Percentiles rank a stretch among this genome's conserved stretches.
Evolutionary conservation across 2,888 invertebrate genomes (phyloP).

Genomic region (Scotopteryx bipunctaria): DNA sequence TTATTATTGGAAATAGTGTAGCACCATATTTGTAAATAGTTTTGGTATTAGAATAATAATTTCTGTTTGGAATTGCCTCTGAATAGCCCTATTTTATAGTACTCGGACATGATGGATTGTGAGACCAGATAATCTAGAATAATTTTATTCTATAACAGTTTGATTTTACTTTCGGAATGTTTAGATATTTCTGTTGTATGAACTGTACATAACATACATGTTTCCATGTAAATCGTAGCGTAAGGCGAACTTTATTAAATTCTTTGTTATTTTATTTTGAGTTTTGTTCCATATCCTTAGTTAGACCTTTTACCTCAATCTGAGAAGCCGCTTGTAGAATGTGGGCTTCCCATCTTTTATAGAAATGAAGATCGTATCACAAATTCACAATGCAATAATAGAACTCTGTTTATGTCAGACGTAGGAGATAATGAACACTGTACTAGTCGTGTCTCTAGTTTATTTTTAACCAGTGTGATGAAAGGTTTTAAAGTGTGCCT

Average conservation of each 20-base stretch:
- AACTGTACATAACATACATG: constrained; percentile 51
- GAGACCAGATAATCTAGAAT: no score
- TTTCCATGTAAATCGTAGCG: constrained; percentile 61
- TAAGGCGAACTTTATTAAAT: constrained; percentile 76
- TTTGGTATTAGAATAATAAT: constrained; percentile 7
- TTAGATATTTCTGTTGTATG: constrained; percentile 51
- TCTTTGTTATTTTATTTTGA: constrained; percentile 70
- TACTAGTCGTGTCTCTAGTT: no score
- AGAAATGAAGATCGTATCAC: no score
- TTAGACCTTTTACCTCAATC: background rate
- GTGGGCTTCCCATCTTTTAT: no score
- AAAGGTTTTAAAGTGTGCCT: no score
- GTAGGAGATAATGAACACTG: no score
- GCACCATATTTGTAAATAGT: constrained; percentile 4
- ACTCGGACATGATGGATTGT: no score
- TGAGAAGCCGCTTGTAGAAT: background rate
- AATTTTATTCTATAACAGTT: background rate
- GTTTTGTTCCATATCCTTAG: constrained; percentile 22
- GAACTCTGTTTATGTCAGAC: no score
- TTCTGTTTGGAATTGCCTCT: constrained; percentile 8
- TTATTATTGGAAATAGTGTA: constrained; percentile 5
- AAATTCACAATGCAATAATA: no score
- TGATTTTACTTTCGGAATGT: constrained; percentile 33
- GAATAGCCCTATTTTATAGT: constrained; percentile 1
- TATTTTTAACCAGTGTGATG: no score